Percentiles rank a stretch among this genome's conserved stretches.
Conservation (phyloP, 2,113 vertebrate species). For the Stigmatopora nigra region DNA sequence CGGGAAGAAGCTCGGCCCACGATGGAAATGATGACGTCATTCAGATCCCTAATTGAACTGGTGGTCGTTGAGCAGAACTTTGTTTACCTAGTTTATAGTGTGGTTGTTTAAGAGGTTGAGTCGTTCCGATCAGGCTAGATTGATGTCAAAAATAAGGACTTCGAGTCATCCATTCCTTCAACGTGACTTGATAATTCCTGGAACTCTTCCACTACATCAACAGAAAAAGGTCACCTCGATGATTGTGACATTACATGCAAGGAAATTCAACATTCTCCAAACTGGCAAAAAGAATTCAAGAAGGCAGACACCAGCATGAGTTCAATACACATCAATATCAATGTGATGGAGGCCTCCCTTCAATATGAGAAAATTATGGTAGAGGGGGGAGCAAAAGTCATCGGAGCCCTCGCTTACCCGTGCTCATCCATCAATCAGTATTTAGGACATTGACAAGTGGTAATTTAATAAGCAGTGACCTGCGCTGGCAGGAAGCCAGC, state of each 20-base stretch:
- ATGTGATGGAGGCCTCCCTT: slow-evolving; percentile 46
- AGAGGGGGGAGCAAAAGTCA: slow-evolving; percentile 74
- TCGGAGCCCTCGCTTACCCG: slow-evolving; percentile 83
- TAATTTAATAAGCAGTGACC: slow-evolving; percentile 97
- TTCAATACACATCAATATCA: slow-evolving; percentile 61
- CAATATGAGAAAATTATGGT: slow-evolving; percentile 18
- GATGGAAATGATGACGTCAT: neutral
- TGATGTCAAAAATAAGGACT: neutral
- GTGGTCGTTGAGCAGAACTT: neutral
- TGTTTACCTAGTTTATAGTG: neutral
- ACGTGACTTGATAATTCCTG: neutral
- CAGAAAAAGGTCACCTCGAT: slow-evolving; percentile 1
- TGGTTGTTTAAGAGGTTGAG: neutral
- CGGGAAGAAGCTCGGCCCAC: neutral
- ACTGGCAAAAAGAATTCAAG: slow-evolving; percentile 10
- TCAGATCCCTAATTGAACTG: neutral
- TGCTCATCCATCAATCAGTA: slow-evolving; percentile 95
- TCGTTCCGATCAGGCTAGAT: neutral
- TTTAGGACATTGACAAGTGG: slow-evolving; percentile 95
- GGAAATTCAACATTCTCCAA: slow-evolving; percentile 21
- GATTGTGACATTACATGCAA: neutral
- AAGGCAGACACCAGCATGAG: slow-evolving; percentile 33
- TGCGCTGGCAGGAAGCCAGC: slow-evolving; percentile 88
- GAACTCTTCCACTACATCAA: neutral
- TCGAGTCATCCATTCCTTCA: too few relatives aligned